Conservation (phyloP, 92 coral and sea anemone species). For the Chrysogorgia sp. region DNA sequence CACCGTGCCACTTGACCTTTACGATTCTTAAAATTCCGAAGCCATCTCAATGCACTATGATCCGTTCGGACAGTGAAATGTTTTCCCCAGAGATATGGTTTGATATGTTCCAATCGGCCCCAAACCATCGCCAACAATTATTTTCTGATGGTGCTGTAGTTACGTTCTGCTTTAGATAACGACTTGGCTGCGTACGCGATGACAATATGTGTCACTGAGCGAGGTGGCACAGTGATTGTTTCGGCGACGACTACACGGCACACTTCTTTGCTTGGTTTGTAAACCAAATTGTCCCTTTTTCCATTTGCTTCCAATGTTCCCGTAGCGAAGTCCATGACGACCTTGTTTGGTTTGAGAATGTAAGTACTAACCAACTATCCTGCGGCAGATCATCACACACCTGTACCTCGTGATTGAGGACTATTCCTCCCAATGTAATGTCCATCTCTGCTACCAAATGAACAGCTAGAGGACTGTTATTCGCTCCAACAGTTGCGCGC, state of each 20-base stretch:
- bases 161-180: too few relatives aligned
- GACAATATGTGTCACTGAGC: not conserved
- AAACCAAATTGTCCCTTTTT: not conserved
- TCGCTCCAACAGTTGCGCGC: constrained; percentile 2
- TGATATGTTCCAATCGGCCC: too few relatives aligned
- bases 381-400: not conserved
- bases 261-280: not conserved
- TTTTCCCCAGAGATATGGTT: not conserved
- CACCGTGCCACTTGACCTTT: constrained; percentile 24
- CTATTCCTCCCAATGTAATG: constrained; percentile 2
- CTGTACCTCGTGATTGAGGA: not conserved
- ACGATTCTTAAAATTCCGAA: constrained; percentile 3
- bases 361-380: not conserved
- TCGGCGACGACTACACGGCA: not conserved
- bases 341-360: constrained; percentile 8
- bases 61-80: not conserved
- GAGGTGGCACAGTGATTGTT: not conserved
- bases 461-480: not conserved
- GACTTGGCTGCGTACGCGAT: too few relatives aligned
- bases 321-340: constrained; percentile 1
- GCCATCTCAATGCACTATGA: constrained; percentile 19
- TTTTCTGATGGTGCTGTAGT: too few relatives aligned
- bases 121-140: too few relatives aligned
- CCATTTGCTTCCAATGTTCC: not conserved
- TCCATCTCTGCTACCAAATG: constrained; percentile 3